Percentiles rank a stretch among this genome's conserved stretches.
Conservation (phyloP, 2,113 vertebrate genomes). For the Camelus bactrianus region DNA sequence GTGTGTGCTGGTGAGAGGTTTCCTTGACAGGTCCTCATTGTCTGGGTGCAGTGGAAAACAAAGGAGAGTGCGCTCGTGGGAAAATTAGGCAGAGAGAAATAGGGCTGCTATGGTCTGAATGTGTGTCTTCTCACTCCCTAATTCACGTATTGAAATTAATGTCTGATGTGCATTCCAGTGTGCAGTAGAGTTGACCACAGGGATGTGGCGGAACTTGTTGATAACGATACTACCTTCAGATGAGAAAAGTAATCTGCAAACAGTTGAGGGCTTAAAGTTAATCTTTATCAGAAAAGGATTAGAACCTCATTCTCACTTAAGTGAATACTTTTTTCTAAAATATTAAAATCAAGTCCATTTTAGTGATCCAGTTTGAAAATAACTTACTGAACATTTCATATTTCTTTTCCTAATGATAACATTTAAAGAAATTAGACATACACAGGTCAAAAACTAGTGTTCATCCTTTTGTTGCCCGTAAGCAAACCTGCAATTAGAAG, state of each 20-base stretch:
- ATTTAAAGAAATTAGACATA: background rate
- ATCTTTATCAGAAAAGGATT: background rate
- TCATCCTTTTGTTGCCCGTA: background rate
- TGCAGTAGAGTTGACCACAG: background rate
- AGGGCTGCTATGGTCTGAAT: background rate
- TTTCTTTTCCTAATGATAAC: background rate
- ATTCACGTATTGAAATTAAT: background rate
- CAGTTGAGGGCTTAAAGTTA: background rate
- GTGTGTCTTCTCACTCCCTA: background rate
- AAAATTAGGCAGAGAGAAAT: background rate
- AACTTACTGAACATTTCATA: background rate
- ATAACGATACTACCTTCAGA: background rate
- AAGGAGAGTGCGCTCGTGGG: background rate
- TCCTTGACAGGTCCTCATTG: background rate
- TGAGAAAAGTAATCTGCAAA: background rate
- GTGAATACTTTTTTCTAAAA: conserved; percentile 18
- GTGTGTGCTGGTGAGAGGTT: background rate
- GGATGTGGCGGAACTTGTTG: background rate
- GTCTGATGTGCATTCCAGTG: background rate
- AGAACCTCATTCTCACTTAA: background rate
- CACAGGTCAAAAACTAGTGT: background rate
- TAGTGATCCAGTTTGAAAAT: background rate
- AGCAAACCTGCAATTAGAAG: background rate
- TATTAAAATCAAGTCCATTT: conserved; percentile 37
- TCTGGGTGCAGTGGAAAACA: background rate